Conservation (phyloP, 1,140 invertebrate species). For the Habropoda laboriosa region DNA sequence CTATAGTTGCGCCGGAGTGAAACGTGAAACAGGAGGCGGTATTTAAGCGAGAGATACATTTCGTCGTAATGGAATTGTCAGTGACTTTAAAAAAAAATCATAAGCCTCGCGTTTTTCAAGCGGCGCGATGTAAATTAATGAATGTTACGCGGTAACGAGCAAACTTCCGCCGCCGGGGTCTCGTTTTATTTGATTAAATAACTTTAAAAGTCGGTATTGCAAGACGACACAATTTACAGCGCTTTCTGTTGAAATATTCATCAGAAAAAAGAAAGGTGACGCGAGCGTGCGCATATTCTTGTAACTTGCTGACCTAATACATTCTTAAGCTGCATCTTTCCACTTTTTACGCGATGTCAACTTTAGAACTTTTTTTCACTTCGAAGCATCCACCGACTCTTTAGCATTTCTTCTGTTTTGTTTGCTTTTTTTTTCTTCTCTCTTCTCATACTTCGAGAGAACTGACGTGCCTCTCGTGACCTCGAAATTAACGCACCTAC, state of each 20-base stretch:
- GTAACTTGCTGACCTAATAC: constrained; percentile 37
- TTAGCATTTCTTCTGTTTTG: constrained; percentile 2
- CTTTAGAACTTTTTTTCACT: constrained; percentile 18
- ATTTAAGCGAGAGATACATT: not conserved
- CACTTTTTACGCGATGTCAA: constrained; percentile 21
- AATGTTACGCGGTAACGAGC: constrained; percentile 26
- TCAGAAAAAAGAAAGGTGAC: constrained; percentile 24
- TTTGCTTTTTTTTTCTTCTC: too few relatives aligned
- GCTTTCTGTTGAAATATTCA: constrained; percentile 43
- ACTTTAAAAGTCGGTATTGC: constrained; percentile 32
- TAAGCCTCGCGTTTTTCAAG: not conserved
- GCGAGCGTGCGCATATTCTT: not conserved
- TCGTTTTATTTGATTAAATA: constrained; percentile 48
- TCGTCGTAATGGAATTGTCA: not conserved
- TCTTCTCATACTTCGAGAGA: not conserved
- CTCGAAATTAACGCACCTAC: constrained; percentile 10
- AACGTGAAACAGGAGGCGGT: too few relatives aligned
- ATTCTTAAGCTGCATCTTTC: constrained; percentile 22
- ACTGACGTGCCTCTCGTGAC: not conserved
- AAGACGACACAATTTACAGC: constrained; percentile 42
- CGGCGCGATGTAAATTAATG: constrained; percentile 31
- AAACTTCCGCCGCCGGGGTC: not conserved
- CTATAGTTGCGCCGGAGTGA: not conserved
- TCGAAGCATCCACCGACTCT: not conserved
- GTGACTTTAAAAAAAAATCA: not conserved